Percentiles rank a stretch among this genome's conserved stretches.
These are phyloP conservation scores for Agapostemon virescens DNA, from an alignment of 2,888 invertebrate species.

Conservation along the genomic window DNA sequence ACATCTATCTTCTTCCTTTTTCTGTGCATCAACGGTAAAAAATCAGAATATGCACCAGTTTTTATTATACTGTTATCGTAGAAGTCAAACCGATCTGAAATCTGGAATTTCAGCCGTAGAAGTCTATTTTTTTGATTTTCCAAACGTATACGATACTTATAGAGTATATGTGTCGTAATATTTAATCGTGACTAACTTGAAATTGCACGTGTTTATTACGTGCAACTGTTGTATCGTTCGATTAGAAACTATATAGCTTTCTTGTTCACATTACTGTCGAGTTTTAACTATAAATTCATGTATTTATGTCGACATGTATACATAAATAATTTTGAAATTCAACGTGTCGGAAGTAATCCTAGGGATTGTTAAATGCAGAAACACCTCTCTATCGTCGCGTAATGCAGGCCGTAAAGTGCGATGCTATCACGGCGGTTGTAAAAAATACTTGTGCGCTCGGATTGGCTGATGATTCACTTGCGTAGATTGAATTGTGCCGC, in stretches of 20 bases:
- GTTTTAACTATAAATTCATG: not conserved
- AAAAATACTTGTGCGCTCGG: not conserved
- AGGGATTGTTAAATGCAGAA: conserved; percentile 24
- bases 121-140: not conserved
- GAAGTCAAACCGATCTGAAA: not conserved
- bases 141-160: too few species aligned
- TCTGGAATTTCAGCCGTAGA: not conserved
- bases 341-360: conserved; percentile 3
- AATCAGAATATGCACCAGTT: not conserved
- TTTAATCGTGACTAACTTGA: not conserved
- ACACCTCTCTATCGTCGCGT: not conserved
- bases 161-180: not conserved
- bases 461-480: not conserved
- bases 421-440: not conserved
- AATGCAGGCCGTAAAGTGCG: not conserved
- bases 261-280: not conserved
- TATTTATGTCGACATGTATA: too few species aligned
- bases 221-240: not conserved
- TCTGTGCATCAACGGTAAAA: not conserved
- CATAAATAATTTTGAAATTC: not conserved
- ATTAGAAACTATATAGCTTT: not conserved
- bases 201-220: not conserved
- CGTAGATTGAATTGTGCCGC: not conserved
- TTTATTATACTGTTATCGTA: not conserved
- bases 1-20: too few species aligned